Evolutionary conservation across 2,797 vertebrate genomes (phyloP).

Genomic region (Myotis daubentonii): DNA sequence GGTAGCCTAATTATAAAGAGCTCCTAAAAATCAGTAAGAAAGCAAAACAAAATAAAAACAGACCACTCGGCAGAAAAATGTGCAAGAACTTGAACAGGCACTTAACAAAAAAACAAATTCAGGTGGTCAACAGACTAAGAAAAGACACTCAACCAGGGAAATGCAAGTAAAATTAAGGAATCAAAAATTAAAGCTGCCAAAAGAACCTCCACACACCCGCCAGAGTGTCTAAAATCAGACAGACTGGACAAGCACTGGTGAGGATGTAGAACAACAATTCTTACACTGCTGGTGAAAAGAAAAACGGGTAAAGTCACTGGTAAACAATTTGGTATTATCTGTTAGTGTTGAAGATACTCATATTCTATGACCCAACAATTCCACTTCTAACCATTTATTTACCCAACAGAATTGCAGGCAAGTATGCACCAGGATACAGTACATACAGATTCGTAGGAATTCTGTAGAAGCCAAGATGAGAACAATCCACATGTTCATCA

Average conservation of each 20-base stretch:
- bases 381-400: neutral
- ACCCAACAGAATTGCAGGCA: neutral
- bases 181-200: neutral
- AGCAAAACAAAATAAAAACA: slow-evolving; percentile 25
- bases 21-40: slow-evolving; percentile 40
- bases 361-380: neutral
- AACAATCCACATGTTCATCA: neutral
- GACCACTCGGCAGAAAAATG: neutral
- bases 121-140: neutral
- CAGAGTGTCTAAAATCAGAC: neutral
- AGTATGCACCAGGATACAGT: neutral
- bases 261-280: neutral
- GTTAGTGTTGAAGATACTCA: neutral
- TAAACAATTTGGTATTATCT: neutral
- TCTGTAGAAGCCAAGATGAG: neutral
- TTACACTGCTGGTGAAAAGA: too few relatives aligned
- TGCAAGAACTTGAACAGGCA: neutral
- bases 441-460: neutral
- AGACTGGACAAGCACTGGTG: neutral
- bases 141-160: neutral
- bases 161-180: neutral
- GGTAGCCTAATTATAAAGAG: slow-evolving; percentile 20
- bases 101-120: slow-evolving; percentile 24
- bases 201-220: neutral
- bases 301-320: neutral